A percentile compares a stretch with the other conserved stretches of the same genome.
phyloP scores from a whole-genome alignment of 2,113 vertebrate genomes.

The Bombycilla garrulus region DNA sequence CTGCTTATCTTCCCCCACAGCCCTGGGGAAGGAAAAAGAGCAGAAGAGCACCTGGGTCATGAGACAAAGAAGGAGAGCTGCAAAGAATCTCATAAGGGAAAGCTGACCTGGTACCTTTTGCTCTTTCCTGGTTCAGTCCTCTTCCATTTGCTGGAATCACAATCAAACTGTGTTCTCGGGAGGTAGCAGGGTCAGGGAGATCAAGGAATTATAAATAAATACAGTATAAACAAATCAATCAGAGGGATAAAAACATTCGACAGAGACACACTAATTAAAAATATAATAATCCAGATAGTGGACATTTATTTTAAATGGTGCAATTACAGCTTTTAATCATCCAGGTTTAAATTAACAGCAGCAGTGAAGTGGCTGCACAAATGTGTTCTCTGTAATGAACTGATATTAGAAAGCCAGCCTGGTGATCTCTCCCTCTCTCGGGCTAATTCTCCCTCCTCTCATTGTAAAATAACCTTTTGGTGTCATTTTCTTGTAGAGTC shows the following conservation, averaged over 20 bases:
- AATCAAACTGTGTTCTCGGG: not conserved
- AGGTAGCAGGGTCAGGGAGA: constrained; percentile 33
- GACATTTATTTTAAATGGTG: constrained; percentile 61
- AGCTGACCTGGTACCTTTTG: constrained; percentile 34
- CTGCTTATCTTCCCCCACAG: not conserved
- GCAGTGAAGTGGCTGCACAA: not conserved
- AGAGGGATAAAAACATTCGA: constrained; percentile 49
- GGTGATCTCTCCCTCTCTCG: not conserved
- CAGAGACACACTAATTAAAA: constrained; percentile 63
- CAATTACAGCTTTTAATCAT: constrained; percentile 67
- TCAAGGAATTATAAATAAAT: constrained; percentile 58
- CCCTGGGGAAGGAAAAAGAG: not conserved
- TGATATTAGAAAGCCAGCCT: constrained; percentile 49
- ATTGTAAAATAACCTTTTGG: constrained; percentile 51
- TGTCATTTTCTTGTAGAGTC: constrained; percentile 47
- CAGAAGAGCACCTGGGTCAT: not conserved
- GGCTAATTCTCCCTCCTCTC: constrained; percentile 40
- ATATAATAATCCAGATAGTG: constrained; percentile 57
- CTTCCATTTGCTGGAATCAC: constrained; percentile 37
- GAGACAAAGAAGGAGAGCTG: not conserved
- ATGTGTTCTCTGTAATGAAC: constrained; percentile 21
- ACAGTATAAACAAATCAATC: constrained; percentile 66
- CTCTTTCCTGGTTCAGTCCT: not conserved
- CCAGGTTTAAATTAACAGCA: constrained; percentile 54
- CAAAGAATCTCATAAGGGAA: not conserved